Evolutionary conservation across 2,797 vertebrate species (phyloP), one percentile per base, ranked within the genome.

Genomic region (Loriculus beryllinus): DNA sequence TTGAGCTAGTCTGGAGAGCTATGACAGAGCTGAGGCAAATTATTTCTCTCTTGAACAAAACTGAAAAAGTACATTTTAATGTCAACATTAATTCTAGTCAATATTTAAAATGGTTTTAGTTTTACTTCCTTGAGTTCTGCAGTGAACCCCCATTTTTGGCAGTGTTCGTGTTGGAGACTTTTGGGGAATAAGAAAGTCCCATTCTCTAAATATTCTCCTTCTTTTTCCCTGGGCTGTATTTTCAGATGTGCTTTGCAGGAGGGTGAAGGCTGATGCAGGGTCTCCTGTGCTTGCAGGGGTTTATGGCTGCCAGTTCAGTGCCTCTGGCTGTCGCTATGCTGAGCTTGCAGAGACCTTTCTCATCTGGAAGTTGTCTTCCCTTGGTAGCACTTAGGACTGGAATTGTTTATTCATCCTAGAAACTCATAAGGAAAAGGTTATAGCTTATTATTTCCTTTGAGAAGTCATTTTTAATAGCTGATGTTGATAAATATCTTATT

Each of bases 401-500:
- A 42, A 54, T 77, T 91, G 71, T 77, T 93, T 92, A 35, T 74
- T 85, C 56, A 28, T 65, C 90, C 69, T 93, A 67, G 72, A 90
- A 91, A 84, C 3, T 0, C 35, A 54, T 42, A 56, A 86, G 56
- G 81, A 72, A 93, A 60, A 76, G 62, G 22, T 60, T 75, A 25
- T 42, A 64, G 59, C 35, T 71, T 52, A 2, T 69, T 35, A 54
- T 88, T 96, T 95, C 77, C 88, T 86, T 75, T 56, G 69, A 33
- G 51, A 69, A 72, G 79, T 81, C 12, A 13, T 77, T 82, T 87
- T 85, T 64, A 68, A 48, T 40, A 20, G 77, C 47, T 0, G 0
- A 8, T 1, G 5, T 54, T 69, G 59, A 43, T 23, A 28, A 39
- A 23, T 14, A 33, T 42, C 60, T 40, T 43, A 9, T 29, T 93